A percentile compares a stretch with the other conserved stretches of the same genome.
phyloP scores from a whole-genome alignment of 92 coral and sea anemone species.

The Epizoanthus stellaris region DNA sequence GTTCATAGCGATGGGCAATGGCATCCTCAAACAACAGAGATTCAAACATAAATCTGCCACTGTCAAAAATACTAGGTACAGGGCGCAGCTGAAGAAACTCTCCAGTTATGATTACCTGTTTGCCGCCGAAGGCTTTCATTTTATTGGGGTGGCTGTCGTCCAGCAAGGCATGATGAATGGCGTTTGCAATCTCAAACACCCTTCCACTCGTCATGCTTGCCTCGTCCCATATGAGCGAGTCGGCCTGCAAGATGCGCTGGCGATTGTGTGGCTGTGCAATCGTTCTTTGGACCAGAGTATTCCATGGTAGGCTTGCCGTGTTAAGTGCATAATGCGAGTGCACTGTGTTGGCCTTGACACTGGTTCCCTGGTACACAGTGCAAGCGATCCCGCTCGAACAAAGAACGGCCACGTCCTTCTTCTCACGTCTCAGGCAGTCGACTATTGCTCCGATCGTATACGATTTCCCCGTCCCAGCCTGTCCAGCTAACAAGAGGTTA shows the following conservation, averaged over 20 bases:
- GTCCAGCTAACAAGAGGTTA: not conserved
- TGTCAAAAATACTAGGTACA: constrained; percentile 19
- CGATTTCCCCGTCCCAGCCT: constrained; percentile 13
- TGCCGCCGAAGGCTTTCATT: constrained; percentile 5
- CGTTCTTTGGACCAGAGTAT: not conserved
- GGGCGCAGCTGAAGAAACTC: constrained; percentile 19
- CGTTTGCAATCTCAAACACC: not conserved
- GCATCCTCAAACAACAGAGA: not conserved
- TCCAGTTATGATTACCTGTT: not conserved
- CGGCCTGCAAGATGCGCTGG: not conserved
- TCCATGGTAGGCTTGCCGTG: constrained; percentile 1
- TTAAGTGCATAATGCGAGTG: not conserved
- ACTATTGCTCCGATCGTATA: not conserved
- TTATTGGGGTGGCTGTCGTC: not conserved
- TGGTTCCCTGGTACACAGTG: not conserved
- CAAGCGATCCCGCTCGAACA: not conserved
- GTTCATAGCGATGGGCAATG: constrained; percentile 9
- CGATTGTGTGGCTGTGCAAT: not conserved
- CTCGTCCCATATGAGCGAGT: constrained; percentile 6
- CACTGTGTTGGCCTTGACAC: not conserved
- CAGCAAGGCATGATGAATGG: not conserved
- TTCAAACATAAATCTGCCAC: constrained; percentile 25
- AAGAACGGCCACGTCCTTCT: not conserved
- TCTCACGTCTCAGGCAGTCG: not conserved
- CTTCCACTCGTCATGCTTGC: not conserved